Evolutionary conservation across 2,888 invertebrate genomes (phyloP).

Genomic region (Cartodere bifasciata): DNA sequence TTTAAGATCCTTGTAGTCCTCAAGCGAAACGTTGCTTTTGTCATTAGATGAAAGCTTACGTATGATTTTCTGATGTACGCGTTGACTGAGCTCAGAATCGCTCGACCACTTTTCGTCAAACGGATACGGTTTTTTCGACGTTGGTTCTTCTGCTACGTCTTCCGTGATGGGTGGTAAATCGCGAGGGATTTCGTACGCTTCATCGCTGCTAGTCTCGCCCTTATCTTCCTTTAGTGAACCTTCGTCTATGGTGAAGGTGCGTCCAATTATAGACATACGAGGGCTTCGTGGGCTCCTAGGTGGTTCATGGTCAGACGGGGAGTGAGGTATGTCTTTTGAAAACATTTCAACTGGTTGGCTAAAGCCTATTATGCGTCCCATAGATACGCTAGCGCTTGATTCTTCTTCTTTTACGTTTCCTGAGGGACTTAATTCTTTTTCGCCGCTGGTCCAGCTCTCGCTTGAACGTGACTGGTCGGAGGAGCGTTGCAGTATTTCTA

Average conservation of each 20-base stretch:
- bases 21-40: slow-evolving; percentile 29
- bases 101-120: slow-evolving; percentile 37
- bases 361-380: slow-evolving; percentile 64
- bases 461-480: slow-evolving; percentile 67
- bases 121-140: slow-evolving; percentile 31
- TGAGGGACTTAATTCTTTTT: slow-evolving; percentile 52
- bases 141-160: slow-evolving; percentile 16
- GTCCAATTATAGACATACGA: slow-evolving; percentile 32
- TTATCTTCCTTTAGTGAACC: slow-evolving; percentile 18
- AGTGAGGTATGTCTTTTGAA: slow-evolving; percentile 46
- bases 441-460: slow-evolving; percentile 73
- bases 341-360: slow-evolving; percentile 59
- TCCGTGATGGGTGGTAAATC: slow-evolving; percentile 29
- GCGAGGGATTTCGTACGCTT: slow-evolving; percentile 29
- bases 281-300: slow-evolving; percentile 32
- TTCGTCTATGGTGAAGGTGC: slow-evolving; percentile 36
- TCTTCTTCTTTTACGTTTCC: slow-evolving; percentile 53
- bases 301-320: slow-evolving; percentile 26
- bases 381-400: slow-evolving; percentile 66
- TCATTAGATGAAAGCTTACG: slow-evolving; percentile 33
- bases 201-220: slow-evolving; percentile 26
- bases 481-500: slow-evolving; percentile 49
- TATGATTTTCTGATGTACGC: slow-evolving; percentile 30
- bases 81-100: slow-evolving; percentile 33
- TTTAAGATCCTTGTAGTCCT: slow-evolving; percentile 26